These are phyloP conservation scores for Endomychus coccineus DNA, from an alignment of 2,888 invertebrate genomes.

Conservation along the genomic window DNA sequence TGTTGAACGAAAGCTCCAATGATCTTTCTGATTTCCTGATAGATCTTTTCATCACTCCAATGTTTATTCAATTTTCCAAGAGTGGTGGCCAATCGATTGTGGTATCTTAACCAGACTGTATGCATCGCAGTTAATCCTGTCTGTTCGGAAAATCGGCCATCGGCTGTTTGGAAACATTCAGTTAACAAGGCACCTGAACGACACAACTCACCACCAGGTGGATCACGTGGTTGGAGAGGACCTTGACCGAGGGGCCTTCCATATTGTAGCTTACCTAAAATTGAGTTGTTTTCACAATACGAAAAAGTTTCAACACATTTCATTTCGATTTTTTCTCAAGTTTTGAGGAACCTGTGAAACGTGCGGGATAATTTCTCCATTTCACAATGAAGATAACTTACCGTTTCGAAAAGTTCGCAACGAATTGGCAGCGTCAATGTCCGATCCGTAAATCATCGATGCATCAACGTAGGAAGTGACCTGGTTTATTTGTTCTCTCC, in stretches of 20 bases:
- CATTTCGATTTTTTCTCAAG: too few species aligned
- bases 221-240: constrained; percentile 47
- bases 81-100: constrained; percentile 65
- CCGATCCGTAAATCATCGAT: constrained; percentile 75
- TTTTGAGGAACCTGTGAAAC: too few species aligned
- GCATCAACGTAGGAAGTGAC: constrained; percentile 76
- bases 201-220: constrained; percentile 59
- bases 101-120: constrained; percentile 66
- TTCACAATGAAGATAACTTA: too few species aligned
- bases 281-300: too few species aligned
- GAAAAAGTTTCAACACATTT: too few species aligned
- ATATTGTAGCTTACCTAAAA: constrained; percentile 37
- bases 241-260: constrained; percentile 48
- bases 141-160: constrained; percentile 71
- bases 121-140: constrained; percentile 71
- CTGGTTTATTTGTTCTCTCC: constrained; percentile 80
- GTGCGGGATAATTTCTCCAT: too few species aligned
- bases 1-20: constrained; percentile 77
- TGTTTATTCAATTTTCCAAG: constrained; percentile 68
- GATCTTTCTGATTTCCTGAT: constrained; percentile 77
- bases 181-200: constrained; percentile 63
- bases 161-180: constrained; percentile 72
- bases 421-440: constrained; percentile 61
- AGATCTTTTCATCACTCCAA: constrained; percentile 84
- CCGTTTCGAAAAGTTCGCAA: constrained; percentile 71